Conservation (phyloP, 2,888 invertebrate species). For the Lasioglossum vierecki region DNA sequence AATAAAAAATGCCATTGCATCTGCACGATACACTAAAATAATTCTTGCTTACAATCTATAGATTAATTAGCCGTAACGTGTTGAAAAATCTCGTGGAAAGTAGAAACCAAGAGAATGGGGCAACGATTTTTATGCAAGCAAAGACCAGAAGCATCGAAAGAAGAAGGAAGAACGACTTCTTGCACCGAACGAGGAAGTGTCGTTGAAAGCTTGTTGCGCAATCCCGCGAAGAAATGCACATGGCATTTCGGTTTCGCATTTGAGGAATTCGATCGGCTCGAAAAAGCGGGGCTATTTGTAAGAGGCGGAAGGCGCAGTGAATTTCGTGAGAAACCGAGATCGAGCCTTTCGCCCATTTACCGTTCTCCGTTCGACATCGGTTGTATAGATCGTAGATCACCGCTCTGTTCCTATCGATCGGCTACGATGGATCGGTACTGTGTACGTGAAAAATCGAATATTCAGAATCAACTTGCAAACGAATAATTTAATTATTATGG, state of each 20-base stretch:
- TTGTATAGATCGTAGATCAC: constrained; percentile 29
- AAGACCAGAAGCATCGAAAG: neutral
- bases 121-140: neutral
- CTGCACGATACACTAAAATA: neutral
- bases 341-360: constrained; percentile 7
- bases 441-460: constrained; percentile 25
- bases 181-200: neutral
- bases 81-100: neutral
- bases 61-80: neutral
- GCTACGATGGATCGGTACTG: constrained; percentile 6
- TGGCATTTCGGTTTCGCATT: neutral
- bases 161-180: neutral
- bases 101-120: neutral
- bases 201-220: neutral
- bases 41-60: neutral
- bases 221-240: neutral
- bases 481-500: neutral
- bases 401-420: neutral
- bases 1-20: no score
- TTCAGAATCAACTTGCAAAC: neutral
- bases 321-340: constrained; percentile 29
- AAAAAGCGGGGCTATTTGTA: constrained; percentile 12
- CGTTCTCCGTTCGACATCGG: constrained; percentile 9
- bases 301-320: neutral
- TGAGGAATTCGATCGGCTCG: constrained; percentile 1